Evolutionary conservation across 2,797 vertebrate species (phyloP), one percentile per base, ranked within the genome.

Genomic region (Propithecus deckenii): DNA sequence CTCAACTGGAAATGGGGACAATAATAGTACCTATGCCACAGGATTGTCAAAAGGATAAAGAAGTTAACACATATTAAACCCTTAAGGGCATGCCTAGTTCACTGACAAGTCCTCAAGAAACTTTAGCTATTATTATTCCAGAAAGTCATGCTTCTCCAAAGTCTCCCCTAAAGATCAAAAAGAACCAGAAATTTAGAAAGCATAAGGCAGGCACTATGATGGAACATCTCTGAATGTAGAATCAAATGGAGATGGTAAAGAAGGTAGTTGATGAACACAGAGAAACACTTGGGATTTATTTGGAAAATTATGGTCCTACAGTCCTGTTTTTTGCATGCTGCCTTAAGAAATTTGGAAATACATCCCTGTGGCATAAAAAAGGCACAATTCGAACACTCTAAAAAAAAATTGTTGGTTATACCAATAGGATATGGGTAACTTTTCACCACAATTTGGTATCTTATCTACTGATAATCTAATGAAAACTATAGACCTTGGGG

Each of bases 71-170:
- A 38, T 38, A 10, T 43, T 85, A 89, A 92, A 67, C 25, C 46
- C 38, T 74, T 76, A 94, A 72, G 20, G 3, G 48, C 4, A 22
- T 80, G 23, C n/a, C 52, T 65, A 84, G 50, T 85, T 89, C 57
- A 92, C 5, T 32, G 30, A 32, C 18, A 93, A 80, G 41, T 86
- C 43, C 57, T 89, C 50, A 69, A 76, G 89, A 78, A 72, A 75
- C 28, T 35, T 43, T 81, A 57, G 59, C 10, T 75, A 81, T 76
- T 71, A 65, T 35, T 88, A 94, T 78, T 88, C 32, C 46, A 79
- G 72, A 89, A 95, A 92, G 65, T 43, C 67, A 95, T 46, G 52
- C 23, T 92, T 92, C 74, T 76, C 50, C 50, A 69, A 80, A 96
- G 38, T 41, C 35, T 81, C 59, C 63, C 20, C 41, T 81, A 86